Evolutionary conservation across 2,888 invertebrate genomes (phyloP).

Genomic region (Amphiduros pacificus): DNA sequence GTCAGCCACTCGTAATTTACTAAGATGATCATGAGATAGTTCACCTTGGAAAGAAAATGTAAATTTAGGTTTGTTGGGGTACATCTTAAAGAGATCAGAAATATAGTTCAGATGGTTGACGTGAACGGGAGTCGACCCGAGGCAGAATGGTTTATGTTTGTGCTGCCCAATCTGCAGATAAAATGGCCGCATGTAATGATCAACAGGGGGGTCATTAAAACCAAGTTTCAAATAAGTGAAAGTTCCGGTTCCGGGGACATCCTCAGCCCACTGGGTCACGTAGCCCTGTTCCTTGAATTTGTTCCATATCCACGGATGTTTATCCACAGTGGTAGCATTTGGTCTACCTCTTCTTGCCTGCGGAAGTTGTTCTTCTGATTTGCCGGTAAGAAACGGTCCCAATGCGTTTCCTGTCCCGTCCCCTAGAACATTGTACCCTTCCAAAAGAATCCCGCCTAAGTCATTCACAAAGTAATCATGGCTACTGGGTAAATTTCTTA

Average conservation of each 20-base stretch:
- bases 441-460: slow-evolving; percentile 41
- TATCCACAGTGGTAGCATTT: slow-evolving; percentile 70
- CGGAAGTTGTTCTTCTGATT: slow-evolving; percentile 16
- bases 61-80: slow-evolving; percentile 75
- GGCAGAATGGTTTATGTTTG: slow-evolving; percentile 62
- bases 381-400: slow-evolving; percentile 20
- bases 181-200: slow-evolving; percentile 86
- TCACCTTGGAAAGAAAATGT: slow-evolving; percentile 86
- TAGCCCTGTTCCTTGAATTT: slow-evolving; percentile 66
- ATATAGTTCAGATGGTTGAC: slow-evolving; percentile 58
- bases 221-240: slow-evolving; percentile 90
- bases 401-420: slow-evolving; percentile 22
- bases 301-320: slow-evolving; percentile 86
- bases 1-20: slow-evolving; percentile 73
- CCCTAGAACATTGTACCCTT: slow-evolving; percentile 29
- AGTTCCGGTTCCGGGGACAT: slow-evolving; percentile 79
- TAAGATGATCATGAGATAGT: slow-evolving; percentile 83
- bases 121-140: slow-evolving; percentile 75
- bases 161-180: slow-evolving; percentile 29
- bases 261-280: slow-evolving; percentile 82
- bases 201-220: slow-evolving; percentile 79
- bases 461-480: slow-evolving; percentile 42
- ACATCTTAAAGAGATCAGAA: slow-evolving; percentile 66
- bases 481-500: slow-evolving; percentile 47
- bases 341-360: slow-evolving; percentile 58